Evolutionary conservation across 2,888 invertebrate species (phyloP), one percentile per base, ranked within the genome.

Genomic region (Anoplius nigerrimus): DNA sequence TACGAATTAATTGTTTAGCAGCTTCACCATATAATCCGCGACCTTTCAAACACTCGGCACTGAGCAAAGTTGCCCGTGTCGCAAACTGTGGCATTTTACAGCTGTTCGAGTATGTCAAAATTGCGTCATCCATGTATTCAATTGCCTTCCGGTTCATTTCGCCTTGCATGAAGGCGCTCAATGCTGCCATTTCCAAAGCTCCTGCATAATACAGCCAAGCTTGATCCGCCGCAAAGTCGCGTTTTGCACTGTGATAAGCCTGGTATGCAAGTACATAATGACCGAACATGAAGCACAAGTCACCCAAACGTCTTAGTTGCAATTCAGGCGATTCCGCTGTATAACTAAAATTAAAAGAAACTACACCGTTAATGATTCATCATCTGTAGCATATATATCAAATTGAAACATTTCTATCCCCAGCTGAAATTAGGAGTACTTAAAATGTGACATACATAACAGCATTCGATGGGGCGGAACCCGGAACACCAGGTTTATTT

Each of bases 121-220:
- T 96, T 71, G 98, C 97, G 85, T 97, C 97, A 84, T 98, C 98
- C 93, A 99, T 95, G 85, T 99, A 98, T 74, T 94, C 95, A 75
- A 93, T 93, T 0, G 95, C 94, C 89, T 96, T 96, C 53, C 93
- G 91, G 72, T 92, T 93, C 4, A 93, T 91, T 74, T 95, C 95
- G 34, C 94, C 94, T 63, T 94, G 93, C 95, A 98, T 95, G 85
- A 97, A 98, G 0, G 97, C 95, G 63, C 97, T 94, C 27, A 98
- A 89, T 13, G 96, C 96, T 5, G 98, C 98, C 98, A 98, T 98
- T 91, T 98, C 98, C 57, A 98, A 90, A 4, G 99, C 98, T 11
- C 98, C 98, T 0, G 99, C 98, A 89, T 96, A 98, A 88, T 98
- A 96, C 27, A 98, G 91, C 98, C 98, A 98, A 0, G 99, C 99